A percentile compares a stretch with the other conserved stretches of the same genome.
phyloP scores from a whole-genome alignment of 2,888 invertebrate species.

The Seira musarum region DNA sequence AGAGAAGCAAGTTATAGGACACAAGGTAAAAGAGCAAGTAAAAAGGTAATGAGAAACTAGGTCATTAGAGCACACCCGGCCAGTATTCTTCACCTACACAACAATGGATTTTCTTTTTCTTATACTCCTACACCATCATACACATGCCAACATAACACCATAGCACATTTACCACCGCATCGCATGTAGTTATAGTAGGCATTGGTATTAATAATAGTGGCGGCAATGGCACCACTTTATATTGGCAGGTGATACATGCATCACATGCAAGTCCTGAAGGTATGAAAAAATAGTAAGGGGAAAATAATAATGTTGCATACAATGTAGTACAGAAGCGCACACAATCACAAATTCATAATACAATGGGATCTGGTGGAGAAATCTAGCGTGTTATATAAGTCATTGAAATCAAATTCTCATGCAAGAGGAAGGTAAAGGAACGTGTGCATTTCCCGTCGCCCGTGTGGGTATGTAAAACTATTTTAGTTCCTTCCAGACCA shows the following conservation, averaged over 20 bases:
- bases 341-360: slow-evolving; percentile 4
- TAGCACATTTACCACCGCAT: too few relatives aligned
- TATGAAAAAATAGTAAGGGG: not conserved
- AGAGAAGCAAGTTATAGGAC: slow-evolving; percentile 12
- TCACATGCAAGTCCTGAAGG: slow-evolving; percentile 9
- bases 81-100: slow-evolving; percentile 9
- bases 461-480: too few relatives aligned
- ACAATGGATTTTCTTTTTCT: not conserved
- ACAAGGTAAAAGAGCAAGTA: slow-evolving; percentile 51
- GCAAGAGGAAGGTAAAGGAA: too few relatives aligned
- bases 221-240: not conserved
- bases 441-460: too few relatives aligned
- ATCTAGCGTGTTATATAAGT: not conserved
- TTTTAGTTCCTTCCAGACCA: too few relatives aligned
- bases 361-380: too few relatives aligned
- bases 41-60: slow-evolving; percentile 58
- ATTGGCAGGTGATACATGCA: slow-evolving; percentile 6
- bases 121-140: slow-evolving; percentile 4
- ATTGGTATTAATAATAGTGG: too few relatives aligned
- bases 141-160: too few relatives aligned
- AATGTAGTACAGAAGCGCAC: not conserved
- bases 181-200: too few relatives aligned
- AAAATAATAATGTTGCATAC: slow-evolving; percentile 2
- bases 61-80: slow-evolving; percentile 58
- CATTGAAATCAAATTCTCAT: too few relatives aligned